phyloP scores from a whole-genome alignment of 1,140 invertebrate species.

The Aphelinus certus region DNA sequence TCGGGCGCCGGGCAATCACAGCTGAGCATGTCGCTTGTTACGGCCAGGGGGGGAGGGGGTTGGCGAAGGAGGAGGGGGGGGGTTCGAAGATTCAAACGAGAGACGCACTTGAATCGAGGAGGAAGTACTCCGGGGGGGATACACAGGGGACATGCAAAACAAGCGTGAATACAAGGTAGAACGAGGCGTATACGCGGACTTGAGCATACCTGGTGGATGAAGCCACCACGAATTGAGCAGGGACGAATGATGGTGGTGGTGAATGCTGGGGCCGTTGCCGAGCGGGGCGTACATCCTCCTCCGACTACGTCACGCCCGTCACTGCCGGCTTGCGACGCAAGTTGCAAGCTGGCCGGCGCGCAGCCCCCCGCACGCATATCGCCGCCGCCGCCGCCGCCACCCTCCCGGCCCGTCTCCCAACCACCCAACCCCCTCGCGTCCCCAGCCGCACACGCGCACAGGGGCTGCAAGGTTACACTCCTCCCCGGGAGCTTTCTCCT shows the following conservation, averaged over 20 bases:
- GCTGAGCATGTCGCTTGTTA: too few species aligned
- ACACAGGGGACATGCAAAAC: too few species aligned
- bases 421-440: not conserved
- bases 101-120: too few species aligned
- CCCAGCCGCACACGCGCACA: not conserved
- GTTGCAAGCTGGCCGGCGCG: not conserved
- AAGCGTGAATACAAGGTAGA: too few species aligned
- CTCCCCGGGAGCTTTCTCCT: constrained; percentile 12
- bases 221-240: constrained; percentile 64
- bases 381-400: not conserved
- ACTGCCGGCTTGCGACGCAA: constrained; percentile 54
- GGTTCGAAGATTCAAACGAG: too few species aligned
- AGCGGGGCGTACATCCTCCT: constrained; percentile 65
- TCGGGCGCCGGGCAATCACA: too few species aligned
- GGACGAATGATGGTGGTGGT: constrained; percentile 53
- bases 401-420: not conserved
- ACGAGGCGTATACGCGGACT: not conserved
- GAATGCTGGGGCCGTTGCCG: constrained; percentile 61
- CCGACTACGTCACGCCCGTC: constrained; percentile 64
- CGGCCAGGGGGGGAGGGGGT: too few species aligned
- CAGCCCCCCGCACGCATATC: not conserved
- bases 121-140: too few species aligned
- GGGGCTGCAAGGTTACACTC: too few species aligned
- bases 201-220: constrained; percentile 60
- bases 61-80: too few species aligned